Percentiles rank a stretch among this genome's conserved stretches.
Conservation (phyloP, 2,888 invertebrate species). For the Drosophila putrida region DNA sequence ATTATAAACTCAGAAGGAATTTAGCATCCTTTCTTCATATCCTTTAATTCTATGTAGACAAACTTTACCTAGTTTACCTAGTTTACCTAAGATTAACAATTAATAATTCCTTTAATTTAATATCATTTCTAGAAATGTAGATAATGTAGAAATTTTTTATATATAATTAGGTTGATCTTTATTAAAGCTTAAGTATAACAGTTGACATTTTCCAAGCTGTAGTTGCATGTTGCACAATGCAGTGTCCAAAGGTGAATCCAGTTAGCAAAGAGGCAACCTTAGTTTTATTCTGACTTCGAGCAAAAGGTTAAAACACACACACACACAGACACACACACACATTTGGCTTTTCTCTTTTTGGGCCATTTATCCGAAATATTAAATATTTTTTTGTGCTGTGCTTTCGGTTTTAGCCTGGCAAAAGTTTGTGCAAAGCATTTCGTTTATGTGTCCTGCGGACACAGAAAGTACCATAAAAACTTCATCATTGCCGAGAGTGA, state of each 20-base stretch:
- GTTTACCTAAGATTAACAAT: no score
- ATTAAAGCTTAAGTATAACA: not conserved
- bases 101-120: no score
- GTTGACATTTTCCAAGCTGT: not conserved
- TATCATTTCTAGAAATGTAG: no score
- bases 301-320: not conserved
- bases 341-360: not conserved
- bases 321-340: not conserved
- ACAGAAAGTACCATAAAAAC: slow-evolving; percentile 28
- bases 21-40: no score
- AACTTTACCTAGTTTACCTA: no score
- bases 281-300: slow-evolving; percentile 2
- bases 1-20: no score
- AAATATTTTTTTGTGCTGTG: slow-evolving; percentile 46
- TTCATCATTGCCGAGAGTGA: slow-evolving; percentile 26
- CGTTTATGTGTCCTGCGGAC: not conserved
- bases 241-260: not conserved
- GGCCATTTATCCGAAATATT: slow-evolving; percentile 47
- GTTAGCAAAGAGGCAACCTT: not conserved
- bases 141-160: no score
- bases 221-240: not conserved
- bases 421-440: slow-evolving; percentile 2
- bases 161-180: no score
- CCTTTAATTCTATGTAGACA: no score
- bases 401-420: not conserved